These are phyloP conservation scores for Dascillus cervinus DNA, from an alignment of 2,888 invertebrate genomes.

Conservation along the genomic window DNA sequence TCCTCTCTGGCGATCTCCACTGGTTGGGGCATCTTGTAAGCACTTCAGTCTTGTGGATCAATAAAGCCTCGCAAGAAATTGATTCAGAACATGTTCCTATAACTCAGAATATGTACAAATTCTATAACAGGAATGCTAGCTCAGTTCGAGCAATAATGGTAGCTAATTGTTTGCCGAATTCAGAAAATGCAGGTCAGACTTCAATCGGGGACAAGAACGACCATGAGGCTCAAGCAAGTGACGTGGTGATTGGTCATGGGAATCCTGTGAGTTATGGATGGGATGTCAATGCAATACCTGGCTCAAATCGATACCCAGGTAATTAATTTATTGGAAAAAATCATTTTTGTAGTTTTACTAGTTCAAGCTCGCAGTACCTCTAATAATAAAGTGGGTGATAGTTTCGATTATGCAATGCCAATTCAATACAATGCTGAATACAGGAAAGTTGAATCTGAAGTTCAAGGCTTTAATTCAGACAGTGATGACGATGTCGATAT, in stretches of 20 bases:
- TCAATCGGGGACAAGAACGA: constrained; percentile 26
- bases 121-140: constrained; percentile 74
- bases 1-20: constrained; percentile 73
- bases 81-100: constrained; percentile 73
- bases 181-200: constrained; percentile 32
- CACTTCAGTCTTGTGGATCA: constrained; percentile 69
- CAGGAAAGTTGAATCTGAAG: constrained; percentile 46
- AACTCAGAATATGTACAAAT: constrained; percentile 59
- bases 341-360: no score
- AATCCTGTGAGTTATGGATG: constrained; percentile 49
- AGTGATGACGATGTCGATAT: constrained; percentile 31
- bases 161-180: constrained; percentile 56
- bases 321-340: constrained; percentile 6
- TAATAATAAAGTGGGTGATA: no score
- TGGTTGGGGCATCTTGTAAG: constrained; percentile 71
- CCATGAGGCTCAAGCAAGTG: constrained; percentile 16
- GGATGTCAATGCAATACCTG: constrained; percentile 37
- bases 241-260: constrained; percentile 36
- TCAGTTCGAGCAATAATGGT: constrained; percentile 71
- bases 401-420: constrained; percentile 47
- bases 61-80: constrained; percentile 74
- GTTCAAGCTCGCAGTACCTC: no score
- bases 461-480: constrained; percentile 23
- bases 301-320: constrained; percentile 20
- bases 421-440: constrained; percentile 59